Percentiles rank a stretch among this genome's conserved stretches.
These are phyloP conservation scores for Bryconaethiops microstoma DNA, from an alignment of 2,797 vertebrate genomes.

Conservation along the genomic window DNA sequence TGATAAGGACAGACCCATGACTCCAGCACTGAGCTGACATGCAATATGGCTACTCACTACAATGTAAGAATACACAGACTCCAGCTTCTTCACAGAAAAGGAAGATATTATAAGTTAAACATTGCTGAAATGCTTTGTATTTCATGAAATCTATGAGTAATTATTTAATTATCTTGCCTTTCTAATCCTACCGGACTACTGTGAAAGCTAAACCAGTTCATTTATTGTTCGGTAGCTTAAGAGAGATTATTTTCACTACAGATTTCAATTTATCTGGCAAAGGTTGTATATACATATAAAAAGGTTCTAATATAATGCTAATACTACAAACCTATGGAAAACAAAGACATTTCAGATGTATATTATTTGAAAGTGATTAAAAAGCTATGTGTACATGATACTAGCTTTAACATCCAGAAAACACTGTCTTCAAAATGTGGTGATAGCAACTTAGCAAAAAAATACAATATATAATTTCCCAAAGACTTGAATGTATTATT, in stretches of 20 bases:
- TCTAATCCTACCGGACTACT: neutral
- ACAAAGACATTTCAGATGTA: no score
- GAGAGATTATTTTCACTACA: neutral
- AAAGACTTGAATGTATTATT: no score
- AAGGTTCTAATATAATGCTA: no score
- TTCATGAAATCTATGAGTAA: neutral
- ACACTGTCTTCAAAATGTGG: no score
- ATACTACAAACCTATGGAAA: no score
- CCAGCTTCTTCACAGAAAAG: constrained; percentile 10
- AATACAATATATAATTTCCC: no score
- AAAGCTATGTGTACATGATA: no score
- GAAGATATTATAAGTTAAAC: neutral
- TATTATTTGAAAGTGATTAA: no score
- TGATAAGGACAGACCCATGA: constrained; percentile 61
- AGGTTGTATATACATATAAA: no score
- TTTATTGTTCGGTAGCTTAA: neutral
- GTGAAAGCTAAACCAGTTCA: neutral
- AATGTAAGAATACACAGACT: neutral
- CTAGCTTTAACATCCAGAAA: no score
- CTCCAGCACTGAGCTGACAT: neutral
- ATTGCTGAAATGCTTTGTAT: neutral
- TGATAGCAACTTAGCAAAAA: no score
- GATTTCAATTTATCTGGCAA: neutral
- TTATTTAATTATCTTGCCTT: neutral
- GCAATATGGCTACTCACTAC: neutral